A percentile compares a stretch with the other conserved stretches of the same genome.
These are phyloP conservation scores for Chrysotoxum bicinctum DNA, from an alignment of 2,888 invertebrate genomes.

Conservation along the genomic window DNA sequence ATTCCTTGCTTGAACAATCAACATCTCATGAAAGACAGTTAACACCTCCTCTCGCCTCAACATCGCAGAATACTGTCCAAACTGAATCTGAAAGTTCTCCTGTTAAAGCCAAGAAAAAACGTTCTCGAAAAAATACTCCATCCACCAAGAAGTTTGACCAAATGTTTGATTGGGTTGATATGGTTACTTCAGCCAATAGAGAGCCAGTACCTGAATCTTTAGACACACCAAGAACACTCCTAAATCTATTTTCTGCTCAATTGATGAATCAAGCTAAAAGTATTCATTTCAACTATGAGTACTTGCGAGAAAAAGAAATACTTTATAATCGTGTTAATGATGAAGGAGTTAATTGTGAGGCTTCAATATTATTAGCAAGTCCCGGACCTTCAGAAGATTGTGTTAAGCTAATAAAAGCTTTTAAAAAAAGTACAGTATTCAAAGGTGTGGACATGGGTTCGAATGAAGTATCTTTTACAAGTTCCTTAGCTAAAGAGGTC, in stretches of 20 bases:
- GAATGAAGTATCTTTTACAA: slow-evolving; percentile 8
- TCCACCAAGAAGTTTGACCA: background rate
- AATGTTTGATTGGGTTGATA: background rate
- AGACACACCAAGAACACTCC: background rate
- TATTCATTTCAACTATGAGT: slow-evolving; percentile 15
- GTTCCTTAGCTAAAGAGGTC: slow-evolving; percentile 6
- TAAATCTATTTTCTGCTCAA: slow-evolving; percentile 10
- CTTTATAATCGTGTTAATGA: background rate
- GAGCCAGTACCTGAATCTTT: background rate
- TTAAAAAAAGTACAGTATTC: background rate
- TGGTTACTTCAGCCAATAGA: background rate
- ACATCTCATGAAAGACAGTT: background rate
- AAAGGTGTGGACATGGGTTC: slow-evolving; percentile 14
- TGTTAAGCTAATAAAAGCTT: slow-evolving; percentile 11
- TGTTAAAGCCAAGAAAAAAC: background rate
- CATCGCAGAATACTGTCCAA: background rate
- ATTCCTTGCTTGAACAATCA: background rate
- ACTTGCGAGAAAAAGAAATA: background rate
- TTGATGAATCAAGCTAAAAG: slow-evolving; percentile 28
- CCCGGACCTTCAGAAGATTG: slow-evolving; percentile 11
- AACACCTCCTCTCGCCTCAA: background rate
- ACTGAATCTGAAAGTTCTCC: background rate
- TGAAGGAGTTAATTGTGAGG: background rate
- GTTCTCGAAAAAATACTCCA: background rate
- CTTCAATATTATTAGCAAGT: slow-evolving; percentile 10